A percentile compares a stretch with the other conserved stretches of the same genome.
These are phyloP conservation scores for Bombus terrestris DNA, from an alignment of 1,140 invertebrate species.

Conservation along the genomic window DNA sequence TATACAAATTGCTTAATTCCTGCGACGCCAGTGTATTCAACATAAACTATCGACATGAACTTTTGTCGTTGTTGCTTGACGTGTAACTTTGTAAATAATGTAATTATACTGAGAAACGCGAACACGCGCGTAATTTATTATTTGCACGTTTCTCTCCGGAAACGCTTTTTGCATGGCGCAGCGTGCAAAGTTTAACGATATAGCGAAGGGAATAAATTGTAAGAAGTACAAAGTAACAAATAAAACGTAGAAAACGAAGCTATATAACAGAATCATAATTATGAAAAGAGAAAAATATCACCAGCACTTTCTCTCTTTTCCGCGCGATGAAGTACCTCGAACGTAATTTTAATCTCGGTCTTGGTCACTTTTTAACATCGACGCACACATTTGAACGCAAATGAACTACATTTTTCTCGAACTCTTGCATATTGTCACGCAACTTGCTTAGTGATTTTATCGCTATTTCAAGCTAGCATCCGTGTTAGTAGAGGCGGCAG, in stretches of 20 bases:
- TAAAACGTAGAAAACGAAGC: not conserved
- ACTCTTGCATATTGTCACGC: conserved; percentile 29
- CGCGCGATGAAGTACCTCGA: not conserved
- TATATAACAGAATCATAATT: not conserved
- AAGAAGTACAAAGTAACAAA: not conserved
- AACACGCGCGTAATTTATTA: not conserved
- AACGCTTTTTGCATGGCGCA: not conserved
- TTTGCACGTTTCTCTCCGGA: not conserved
- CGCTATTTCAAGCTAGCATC: not conserved
- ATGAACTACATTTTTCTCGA: not conserved
- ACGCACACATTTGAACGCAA: not conserved
- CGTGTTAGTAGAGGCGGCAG: not conserved
- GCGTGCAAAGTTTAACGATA: not conserved
- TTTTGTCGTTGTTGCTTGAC: not conserved
- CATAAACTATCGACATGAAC: not conserved
- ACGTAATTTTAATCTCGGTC: not conserved
- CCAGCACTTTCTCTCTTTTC: not conserved
- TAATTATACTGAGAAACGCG: not conserved
- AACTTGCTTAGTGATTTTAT: not conserved
- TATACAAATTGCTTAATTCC: not conserved
- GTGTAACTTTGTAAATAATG: not conserved
- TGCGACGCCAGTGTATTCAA: too few species aligned
- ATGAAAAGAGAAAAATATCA: not conserved
- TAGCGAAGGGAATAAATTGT: not conserved
- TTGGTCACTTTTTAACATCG: not conserved